These are phyloP conservation scores for Pollenia griseotomentosa DNA, from an alignment of 2,888 invertebrate genomes.

Conservation along the genomic window DNA sequence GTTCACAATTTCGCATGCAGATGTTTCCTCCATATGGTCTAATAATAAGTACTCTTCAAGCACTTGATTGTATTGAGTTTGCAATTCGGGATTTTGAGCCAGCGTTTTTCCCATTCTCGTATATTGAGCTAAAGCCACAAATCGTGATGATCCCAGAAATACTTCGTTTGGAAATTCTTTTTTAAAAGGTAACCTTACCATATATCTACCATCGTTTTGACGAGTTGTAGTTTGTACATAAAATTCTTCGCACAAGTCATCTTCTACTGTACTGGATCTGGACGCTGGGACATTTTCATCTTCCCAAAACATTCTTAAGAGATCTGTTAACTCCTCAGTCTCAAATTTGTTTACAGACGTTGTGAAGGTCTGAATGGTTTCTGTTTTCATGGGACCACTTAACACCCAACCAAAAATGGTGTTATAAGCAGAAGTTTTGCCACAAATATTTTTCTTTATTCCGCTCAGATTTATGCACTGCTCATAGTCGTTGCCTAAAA, in stretches of 20 bases:
- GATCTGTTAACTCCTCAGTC: background rate
- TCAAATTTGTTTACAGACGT: background rate
- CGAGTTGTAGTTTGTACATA: background rate
- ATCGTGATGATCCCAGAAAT: too few relatives aligned
- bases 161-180: too few relatives aligned
- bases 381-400: background rate
- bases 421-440: background rate
- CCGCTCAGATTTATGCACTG: background rate
- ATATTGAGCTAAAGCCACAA: too few relatives aligned
- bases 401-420: constrained; percentile 15
- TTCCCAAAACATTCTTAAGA: background rate
- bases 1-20: too few relatives aligned
- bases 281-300: background rate
- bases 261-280: background rate
- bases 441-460: constrained; percentile 7
- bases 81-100: too few relatives aligned
- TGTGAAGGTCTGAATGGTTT: background rate
- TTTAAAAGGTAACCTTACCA: too few relatives aligned
- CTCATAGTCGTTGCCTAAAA: background rate
- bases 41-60: too few relatives aligned
- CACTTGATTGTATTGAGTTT: too few relatives aligned
- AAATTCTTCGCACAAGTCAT: background rate
- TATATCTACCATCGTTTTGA: too few relatives aligned
- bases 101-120: too few relatives aligned
- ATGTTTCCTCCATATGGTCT: too few relatives aligned